A percentile compares a stretch with the other conserved stretches of the same genome.
Conservation (phyloP, 2,113 vertebrate species). For the Antechinus stuartii region DNA sequence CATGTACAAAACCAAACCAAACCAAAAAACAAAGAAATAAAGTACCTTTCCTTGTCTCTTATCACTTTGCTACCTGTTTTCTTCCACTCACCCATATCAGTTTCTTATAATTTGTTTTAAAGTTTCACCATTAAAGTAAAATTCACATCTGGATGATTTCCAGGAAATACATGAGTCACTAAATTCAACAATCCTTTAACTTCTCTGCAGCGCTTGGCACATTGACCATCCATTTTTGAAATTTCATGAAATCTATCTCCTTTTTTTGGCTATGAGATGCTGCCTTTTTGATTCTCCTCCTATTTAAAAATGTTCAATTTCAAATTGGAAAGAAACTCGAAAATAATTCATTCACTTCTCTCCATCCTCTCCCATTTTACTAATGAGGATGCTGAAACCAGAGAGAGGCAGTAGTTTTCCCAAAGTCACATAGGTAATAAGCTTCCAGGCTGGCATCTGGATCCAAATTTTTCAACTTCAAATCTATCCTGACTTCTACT, state of each 20-base stretch:
- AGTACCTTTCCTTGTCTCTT: background rate
- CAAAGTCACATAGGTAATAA: background rate
- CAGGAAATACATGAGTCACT: background rate
- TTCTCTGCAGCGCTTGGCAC: background rate
- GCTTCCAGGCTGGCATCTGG: background rate
- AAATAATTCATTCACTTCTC: background rate
- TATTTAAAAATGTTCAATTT: background rate
- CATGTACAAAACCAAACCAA: background rate
- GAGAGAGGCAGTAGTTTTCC: background rate
- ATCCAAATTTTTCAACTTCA: background rate
- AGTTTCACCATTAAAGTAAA: background rate
- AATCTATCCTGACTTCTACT: background rate
- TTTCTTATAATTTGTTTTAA: background rate
- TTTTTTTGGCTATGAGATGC: background rate
- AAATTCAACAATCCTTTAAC: background rate
- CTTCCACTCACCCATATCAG: background rate
- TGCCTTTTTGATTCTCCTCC: background rate
- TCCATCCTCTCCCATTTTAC: background rate
- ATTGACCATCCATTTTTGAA: background rate
- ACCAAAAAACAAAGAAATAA: background rate
- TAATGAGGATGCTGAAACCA: background rate
- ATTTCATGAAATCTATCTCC: background rate
- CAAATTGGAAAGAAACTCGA: background rate
- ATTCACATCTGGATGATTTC: background rate
- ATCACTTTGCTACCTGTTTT: background rate